phyloP scores from a whole-genome alignment of 1,140 invertebrate species.

The Uloborus diversus region DNA sequence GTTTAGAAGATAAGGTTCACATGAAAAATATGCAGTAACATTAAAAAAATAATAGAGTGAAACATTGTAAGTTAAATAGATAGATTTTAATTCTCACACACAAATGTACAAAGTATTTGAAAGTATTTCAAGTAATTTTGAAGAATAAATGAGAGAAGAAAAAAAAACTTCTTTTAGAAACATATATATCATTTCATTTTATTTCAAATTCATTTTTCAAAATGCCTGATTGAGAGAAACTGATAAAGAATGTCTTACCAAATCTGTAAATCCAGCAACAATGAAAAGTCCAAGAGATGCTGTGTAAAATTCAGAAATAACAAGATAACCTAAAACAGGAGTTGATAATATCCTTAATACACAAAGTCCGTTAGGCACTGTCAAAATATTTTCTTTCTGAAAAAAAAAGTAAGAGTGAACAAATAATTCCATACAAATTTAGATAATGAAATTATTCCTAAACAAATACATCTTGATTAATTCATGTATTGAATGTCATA shows the following conservation, averaged over 20 bases:
- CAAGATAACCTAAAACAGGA: constrained; percentile 85
- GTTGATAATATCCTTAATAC: constrained; percentile 82
- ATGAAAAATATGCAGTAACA: too few relatives aligned
- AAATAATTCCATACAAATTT: background rate
- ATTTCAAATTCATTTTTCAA: background rate
- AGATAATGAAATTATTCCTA: background rate
- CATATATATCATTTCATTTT: too few relatives aligned
- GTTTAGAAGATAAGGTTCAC: too few relatives aligned
- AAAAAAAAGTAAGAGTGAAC: constrained; percentile 63
- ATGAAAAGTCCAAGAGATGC: constrained; percentile 78
- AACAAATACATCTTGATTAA: too few relatives aligned
- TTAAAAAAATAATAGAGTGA: too few relatives aligned
- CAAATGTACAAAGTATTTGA: background rate
- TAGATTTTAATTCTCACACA: background rate
- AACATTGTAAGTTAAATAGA: background rate
- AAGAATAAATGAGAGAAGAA: too few relatives aligned
- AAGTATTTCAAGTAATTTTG: background rate
- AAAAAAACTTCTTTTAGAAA: too few relatives aligned
- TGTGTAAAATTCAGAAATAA: constrained; percentile 79
- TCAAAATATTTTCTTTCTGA: constrained; percentile 88
- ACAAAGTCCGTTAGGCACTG: constrained; percentile 91
- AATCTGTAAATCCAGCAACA: constrained; percentile 83
- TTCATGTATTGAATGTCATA: background rate
- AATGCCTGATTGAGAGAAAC: background rate
- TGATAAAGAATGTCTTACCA: constrained; percentile 71